phyloP scores from a whole-genome alignment of 2,888 invertebrate genomes.

The Philereme vetulata region DNA sequence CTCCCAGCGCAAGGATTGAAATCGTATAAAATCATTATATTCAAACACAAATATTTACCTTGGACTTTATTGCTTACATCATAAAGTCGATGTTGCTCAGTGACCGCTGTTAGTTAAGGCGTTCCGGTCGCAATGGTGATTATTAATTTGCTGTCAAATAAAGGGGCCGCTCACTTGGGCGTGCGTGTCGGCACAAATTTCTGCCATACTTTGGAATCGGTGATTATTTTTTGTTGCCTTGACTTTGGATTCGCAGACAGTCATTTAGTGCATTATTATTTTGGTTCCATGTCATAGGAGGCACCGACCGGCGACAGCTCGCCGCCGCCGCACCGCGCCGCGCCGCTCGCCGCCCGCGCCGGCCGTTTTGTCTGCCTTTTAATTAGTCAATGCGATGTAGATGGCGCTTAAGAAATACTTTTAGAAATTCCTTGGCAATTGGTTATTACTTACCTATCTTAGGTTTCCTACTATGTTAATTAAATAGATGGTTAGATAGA shows the following conservation, averaged over 20 bases:
- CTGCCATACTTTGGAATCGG: constrained; percentile 82
- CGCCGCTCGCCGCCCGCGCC: constrained; percentile 24
- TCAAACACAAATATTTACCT: constrained; percentile 62
- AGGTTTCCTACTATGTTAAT: too few species aligned
- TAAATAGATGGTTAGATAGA: too few species aligned
- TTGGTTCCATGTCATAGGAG: constrained; percentile 57
- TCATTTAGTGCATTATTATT: constrained; percentile 71
- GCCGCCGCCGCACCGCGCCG: constrained; percentile 15
- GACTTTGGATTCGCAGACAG: constrained; percentile 77
- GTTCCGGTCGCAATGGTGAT: constrained; percentile 69
- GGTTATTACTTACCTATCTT: background rate
- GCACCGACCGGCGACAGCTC: constrained; percentile 44
- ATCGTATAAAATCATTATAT: constrained; percentile 69
- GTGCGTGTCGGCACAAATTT: constrained; percentile 83
- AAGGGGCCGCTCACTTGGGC: constrained; percentile 83
- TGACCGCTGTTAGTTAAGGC: constrained; percentile 62
- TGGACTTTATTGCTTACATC: constrained; percentile 67
- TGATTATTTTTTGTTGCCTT: constrained; percentile 79
- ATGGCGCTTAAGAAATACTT: constrained; percentile 49
- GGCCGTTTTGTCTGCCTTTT: constrained; percentile 49
- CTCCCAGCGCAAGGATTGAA: constrained; percentile 75
- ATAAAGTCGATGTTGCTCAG: constrained; percentile 73
- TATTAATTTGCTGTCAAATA: constrained; percentile 85
- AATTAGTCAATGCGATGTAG: constrained; percentile 55
- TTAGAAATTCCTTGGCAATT: constrained; percentile 5